These are phyloP conservation scores for Malachius bipustulatus DNA, from an alignment of 2,888 invertebrate species.

Conservation along the genomic window DNA sequence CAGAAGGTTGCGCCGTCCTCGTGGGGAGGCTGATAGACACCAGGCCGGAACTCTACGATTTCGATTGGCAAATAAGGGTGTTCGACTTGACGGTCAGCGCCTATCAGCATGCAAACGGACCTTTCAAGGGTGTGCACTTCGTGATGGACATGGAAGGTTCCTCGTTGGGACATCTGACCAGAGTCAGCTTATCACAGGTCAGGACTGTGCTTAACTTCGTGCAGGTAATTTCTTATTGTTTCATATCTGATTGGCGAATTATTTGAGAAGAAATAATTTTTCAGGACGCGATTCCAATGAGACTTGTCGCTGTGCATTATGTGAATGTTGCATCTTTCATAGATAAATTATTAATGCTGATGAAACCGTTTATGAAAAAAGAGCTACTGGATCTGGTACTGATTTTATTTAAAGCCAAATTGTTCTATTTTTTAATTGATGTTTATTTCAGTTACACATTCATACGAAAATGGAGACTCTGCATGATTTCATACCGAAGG, in stretches of 20 bases:
- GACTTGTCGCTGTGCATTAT: conserved; percentile 39
- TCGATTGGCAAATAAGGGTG: conserved; percentile 40
- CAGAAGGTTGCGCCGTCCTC: conserved; percentile 27
- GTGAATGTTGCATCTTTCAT: conserved; percentile 38
- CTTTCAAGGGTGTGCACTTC: conserved; percentile 45
- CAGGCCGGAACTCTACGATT: conserved; percentile 48
- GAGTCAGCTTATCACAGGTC: conserved; percentile 48
- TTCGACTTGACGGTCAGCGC: conserved; percentile 48
- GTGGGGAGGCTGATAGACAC: conserved; percentile 35
- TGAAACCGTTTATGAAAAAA: conserved; percentile 43
- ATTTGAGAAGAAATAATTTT: conserved; percentile 30
- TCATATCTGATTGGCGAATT: not conserved
- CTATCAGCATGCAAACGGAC: conserved; percentile 43
- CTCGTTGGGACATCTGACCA: conserved; percentile 49
- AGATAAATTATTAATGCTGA: conserved; percentile 38
- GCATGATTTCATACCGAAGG: conserved; percentile 39
- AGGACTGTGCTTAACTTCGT: conserved; percentile 57
- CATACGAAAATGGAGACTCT: conserved; percentile 24
- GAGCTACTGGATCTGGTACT: conserved; percentile 30
- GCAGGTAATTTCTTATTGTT: conserved; percentile 44
- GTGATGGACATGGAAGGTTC: conserved; percentile 51
- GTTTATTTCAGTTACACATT: conserved; percentile 25
- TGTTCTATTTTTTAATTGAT: too few species aligned
- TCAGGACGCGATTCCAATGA: conserved; percentile 40
- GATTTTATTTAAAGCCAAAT: too few species aligned